Evolutionary conservation across 2,888 invertebrate species (phyloP).

Genomic region (Stegophylla sp.): DNA sequence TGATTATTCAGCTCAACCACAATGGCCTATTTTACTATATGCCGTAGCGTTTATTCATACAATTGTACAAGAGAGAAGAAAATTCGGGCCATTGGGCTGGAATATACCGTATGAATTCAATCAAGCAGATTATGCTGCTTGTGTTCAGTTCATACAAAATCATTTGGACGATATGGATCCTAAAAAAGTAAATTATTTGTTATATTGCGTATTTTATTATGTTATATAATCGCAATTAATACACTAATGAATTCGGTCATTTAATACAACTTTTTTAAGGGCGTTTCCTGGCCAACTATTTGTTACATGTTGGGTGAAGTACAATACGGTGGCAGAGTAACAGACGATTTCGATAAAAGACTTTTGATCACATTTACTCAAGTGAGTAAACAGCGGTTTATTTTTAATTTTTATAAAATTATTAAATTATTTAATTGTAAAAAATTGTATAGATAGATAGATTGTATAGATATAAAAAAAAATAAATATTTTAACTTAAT

Average conservation of each 20-base stretch:
- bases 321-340: conserved; percentile 86
- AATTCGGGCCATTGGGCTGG: conserved; percentile 97
- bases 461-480: background rate
- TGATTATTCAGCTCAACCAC: conserved; percentile 87
- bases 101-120: conserved; percentile 97
- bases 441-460: too few species aligned
- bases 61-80: conserved; percentile 91
- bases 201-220: background rate
- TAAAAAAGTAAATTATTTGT: conserved; percentile 73
- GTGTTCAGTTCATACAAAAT: conserved; percentile 94
- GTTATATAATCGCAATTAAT: too few species aligned
- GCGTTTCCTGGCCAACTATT: conserved; percentile 95
- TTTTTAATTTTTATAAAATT: too few species aligned
- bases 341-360: conserved; percentile 95
- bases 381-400: too few species aligned
- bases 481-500: too few species aligned
- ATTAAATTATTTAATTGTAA: too few species aligned
- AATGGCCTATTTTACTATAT: conserved; percentile 93
- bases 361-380: conserved; percentile 90
- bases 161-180: conserved; percentile 96
- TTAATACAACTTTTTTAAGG: conserved; percentile 65
- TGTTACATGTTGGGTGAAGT: conserved; percentile 97
- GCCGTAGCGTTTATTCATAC: conserved; percentile 95
- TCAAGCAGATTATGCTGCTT: conserved; percentile 94
- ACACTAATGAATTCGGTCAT: too few species aligned